Evolutionary conservation across 2,797 vertebrate species (phyloP).

Genomic region (Antennarius maculatus): DNA sequence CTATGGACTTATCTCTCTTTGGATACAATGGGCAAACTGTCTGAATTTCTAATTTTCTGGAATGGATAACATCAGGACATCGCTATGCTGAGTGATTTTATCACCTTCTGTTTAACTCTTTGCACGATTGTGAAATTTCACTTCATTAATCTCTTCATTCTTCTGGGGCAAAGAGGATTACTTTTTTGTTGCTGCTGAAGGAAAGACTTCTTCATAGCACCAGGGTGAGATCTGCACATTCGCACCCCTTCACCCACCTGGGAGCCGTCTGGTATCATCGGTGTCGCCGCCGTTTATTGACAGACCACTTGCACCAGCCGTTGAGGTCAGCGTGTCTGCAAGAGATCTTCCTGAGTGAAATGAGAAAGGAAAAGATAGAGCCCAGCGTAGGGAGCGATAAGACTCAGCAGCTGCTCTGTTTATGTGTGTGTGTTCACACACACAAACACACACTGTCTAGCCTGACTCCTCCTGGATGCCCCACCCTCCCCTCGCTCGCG

Average conservation of each 20-base stretch:
- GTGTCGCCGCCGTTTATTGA: conserved; percentile 48
- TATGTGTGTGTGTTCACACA: neutral
- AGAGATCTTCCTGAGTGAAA: conserved; percentile 32
- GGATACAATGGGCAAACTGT: conserved; percentile 6
- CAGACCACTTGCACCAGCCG: conserved; percentile 38
- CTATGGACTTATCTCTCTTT: conserved; percentile 25
- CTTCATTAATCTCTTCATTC: neutral
- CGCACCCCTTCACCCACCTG: conserved; percentile 34
- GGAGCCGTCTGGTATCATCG: conserved; percentile 40
- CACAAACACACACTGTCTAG: conserved; percentile 21
- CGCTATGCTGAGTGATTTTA: neutral
- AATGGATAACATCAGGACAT: conserved; percentile 13
- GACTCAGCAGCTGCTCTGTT: conserved; percentile 48
- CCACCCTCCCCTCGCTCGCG: conserved; percentile 38
- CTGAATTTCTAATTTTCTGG: conserved; percentile 11
- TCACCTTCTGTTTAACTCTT: conserved; percentile 3
- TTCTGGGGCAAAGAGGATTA: neutral
- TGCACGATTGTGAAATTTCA: no score
- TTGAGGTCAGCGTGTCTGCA: conserved; percentile 49
- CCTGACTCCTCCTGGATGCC: conserved; percentile 61
- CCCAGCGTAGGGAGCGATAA: conserved; percentile 46
- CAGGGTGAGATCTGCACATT: conserved; percentile 23
- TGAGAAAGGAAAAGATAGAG: conserved; percentile 41
- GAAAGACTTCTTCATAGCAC: conserved; percentile 7
- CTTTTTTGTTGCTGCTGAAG: neutral